Conservation (phyloP, 2,888 invertebrate species). For the Eurytoma adleriae region DNA sequence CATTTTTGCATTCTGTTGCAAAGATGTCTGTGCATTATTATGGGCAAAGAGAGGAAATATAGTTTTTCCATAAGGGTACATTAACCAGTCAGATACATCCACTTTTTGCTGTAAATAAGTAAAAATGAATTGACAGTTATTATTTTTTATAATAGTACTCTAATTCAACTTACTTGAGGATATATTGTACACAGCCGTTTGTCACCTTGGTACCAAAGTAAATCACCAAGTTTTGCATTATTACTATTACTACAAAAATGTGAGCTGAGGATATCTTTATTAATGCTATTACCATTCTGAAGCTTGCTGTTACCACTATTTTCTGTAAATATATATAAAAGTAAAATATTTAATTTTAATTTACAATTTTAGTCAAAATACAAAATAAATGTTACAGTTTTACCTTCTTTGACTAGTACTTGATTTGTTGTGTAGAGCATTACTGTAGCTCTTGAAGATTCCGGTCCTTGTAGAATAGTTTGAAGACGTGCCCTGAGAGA, state of each 20-base stretch:
- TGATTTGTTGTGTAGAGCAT: conserved; percentile 68
- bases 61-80: conserved; percentile 71
- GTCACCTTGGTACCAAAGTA: conserved; percentile 79
- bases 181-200: conserved; percentile 79
- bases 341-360: background rate
- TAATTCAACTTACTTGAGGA: conserved; percentile 77
- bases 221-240: conserved; percentile 81
- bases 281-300: conserved; percentile 52
- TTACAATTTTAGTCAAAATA: conserved; percentile 4
- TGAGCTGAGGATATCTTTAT: conserved; percentile 75
- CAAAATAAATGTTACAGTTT: conserved; percentile 2
- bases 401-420: conserved; percentile 66
- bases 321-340: conserved; percentile 52
- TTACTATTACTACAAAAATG: conserved; percentile 78
- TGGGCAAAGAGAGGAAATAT: conserved; percentile 73
- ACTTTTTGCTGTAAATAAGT: conserved; percentile 74
- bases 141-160: background rate
- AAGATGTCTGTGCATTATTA: conserved; percentile 64
- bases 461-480: conserved; percentile 63
- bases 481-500: conserved; percentile 83
- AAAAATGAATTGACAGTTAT: conserved; percentile 8
- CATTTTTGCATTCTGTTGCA: conserved; percentile 67
- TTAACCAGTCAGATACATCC: conserved; percentile 75
- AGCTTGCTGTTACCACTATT: conserved; percentile 54
- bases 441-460: conserved; percentile 65